Percentiles rank a stretch among this genome's conserved stretches.
phyloP scores from a whole-genome alignment of 2,797 vertebrate genomes.

The Hydrolagus colliei region DNA sequence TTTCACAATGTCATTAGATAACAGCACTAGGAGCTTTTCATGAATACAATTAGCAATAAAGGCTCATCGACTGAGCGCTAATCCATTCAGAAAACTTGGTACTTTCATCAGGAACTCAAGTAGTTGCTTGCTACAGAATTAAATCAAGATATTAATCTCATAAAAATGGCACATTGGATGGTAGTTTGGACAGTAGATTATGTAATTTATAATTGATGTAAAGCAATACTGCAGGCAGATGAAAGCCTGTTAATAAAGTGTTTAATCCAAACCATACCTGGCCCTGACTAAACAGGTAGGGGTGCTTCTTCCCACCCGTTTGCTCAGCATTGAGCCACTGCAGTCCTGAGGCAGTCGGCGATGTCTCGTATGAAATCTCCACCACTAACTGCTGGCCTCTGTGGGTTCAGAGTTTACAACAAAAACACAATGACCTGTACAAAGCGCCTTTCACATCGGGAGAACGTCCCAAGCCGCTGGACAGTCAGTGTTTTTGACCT shows the following conservation, averaged over 20 bases:
- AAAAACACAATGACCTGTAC: too few species aligned
- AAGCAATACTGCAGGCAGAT: too few species aligned
- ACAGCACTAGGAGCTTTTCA: not conserved
- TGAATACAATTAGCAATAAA: not conserved
- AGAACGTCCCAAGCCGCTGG: too few species aligned
- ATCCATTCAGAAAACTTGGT: not conserved
- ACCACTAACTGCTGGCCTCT: constrained; percentile 86
- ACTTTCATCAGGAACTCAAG: not conserved
- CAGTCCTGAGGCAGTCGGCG: constrained; percentile 76
- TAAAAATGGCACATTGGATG: not conserved
- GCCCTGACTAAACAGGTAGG: constrained; percentile 95
- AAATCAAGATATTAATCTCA: not conserved
- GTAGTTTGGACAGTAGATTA: not conserved
- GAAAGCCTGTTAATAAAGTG: not conserved
- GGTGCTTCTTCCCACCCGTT: constrained; percentile 82
- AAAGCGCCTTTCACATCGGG: too few species aligned
- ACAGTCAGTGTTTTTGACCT: too few species aligned
- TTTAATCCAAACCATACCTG: constrained; percentile 60
- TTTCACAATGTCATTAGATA: not conserved
- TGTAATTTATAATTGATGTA: not conserved
- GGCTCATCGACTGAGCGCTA: not conserved
- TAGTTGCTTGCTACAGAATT: not conserved
- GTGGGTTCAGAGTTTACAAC: constrained; percentile 24
- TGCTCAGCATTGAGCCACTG: constrained; percentile 89
- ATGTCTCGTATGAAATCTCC: constrained; percentile 83